Percentiles rank a stretch among this genome's conserved stretches.
Evolutionary conservation across 2,888 invertebrate genomes (phyloP).

Genomic region (Icerya purchasi): DNA sequence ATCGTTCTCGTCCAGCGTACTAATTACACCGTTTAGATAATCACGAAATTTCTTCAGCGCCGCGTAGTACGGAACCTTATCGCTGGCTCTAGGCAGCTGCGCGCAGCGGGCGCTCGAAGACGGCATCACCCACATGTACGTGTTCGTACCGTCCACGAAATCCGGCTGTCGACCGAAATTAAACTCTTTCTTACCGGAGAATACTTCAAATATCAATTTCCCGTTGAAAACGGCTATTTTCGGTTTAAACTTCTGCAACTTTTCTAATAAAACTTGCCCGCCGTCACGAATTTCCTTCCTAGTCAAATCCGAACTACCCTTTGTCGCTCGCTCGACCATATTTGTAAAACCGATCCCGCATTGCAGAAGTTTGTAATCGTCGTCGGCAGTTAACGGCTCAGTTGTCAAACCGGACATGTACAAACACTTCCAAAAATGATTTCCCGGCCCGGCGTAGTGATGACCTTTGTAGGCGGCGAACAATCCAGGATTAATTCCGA

Average conservation of each 20-base stretch:
- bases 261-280: constrained; percentile 67
- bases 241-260: constrained; percentile 75
- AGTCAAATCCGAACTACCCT: constrained; percentile 86
- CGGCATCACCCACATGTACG: constrained; percentile 99
- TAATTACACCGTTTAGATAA: constrained; percentile 66
- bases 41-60: constrained; percentile 89
- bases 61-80: constrained; percentile 94
- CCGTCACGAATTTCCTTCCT: constrained; percentile 86
- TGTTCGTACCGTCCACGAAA: constrained; percentile 77
- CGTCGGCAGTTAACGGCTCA: constrained; percentile 88
- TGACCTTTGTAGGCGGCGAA: constrained; percentile 96
- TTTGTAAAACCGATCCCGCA: constrained; percentile 96
- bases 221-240: constrained; percentile 96
- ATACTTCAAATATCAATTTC: constrained; percentile 94
- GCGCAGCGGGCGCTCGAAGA: constrained; percentile 93
- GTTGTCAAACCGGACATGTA: constrained; percentile 83
- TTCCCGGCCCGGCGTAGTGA: constrained; percentile 95
- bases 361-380: constrained; percentile 78
- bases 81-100: constrained; percentile 87
- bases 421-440: constrained; percentile 98
- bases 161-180: constrained; percentile 90
- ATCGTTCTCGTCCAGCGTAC: constrained; percentile 67
- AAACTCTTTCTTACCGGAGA: constrained; percentile 92
- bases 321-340: constrained; percentile 86
- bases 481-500: constrained; percentile 92